These are phyloP conservation scores for Drosophila orosa DNA, from an alignment of 1,140 invertebrate species.

Conservation along the genomic window DNA sequence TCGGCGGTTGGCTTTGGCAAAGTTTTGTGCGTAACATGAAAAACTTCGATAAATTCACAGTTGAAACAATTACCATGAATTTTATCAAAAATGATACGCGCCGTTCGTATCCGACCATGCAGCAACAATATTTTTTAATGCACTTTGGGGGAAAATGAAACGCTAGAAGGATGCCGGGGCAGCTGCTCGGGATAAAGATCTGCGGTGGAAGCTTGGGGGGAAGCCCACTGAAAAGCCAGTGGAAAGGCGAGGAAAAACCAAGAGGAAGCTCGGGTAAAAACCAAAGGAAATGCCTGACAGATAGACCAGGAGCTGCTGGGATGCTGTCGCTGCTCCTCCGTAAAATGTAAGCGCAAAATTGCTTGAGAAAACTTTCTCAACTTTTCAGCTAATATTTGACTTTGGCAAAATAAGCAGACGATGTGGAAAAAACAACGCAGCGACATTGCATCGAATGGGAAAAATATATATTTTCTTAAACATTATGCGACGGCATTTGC, in stretches of 20 bases:
- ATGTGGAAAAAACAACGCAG: constrained; percentile 79
- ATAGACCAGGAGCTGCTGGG: constrained; percentile 69
- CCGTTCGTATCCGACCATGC: constrained; percentile 81
- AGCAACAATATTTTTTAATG: constrained; percentile 83
- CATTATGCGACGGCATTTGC: constrained; percentile 76
- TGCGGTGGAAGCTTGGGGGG: constrained; percentile 6
- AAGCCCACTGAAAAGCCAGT: constrained; percentile 6
- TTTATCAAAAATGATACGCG: constrained; percentile 83
- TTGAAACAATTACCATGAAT: constrained; percentile 83
- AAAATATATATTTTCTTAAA: constrained; percentile 70
- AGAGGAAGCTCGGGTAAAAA: constrained; percentile 2
- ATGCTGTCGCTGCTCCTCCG: constrained; percentile 26
- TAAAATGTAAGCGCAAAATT: constrained; percentile 82
- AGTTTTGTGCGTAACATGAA: constrained; percentile 81
- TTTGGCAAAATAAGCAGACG: constrained; percentile 80
- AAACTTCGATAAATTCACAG: constrained; percentile 83
- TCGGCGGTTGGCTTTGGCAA: constrained; percentile 50
- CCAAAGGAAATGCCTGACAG: constrained; percentile 73
- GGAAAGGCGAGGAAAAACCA: constrained; percentile 12
- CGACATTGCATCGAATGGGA: constrained; percentile 67
- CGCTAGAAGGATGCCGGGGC: constrained; percentile 55
- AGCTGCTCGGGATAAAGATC: constrained; percentile 75
- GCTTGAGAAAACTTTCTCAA: constrained; percentile 83
- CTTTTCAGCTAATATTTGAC: constrained; percentile 83
- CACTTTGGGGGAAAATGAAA: constrained; percentile 81